Evolutionary conservation across 2,888 invertebrate species (phyloP).

Genomic region (Agriopis marginaria): DNA sequence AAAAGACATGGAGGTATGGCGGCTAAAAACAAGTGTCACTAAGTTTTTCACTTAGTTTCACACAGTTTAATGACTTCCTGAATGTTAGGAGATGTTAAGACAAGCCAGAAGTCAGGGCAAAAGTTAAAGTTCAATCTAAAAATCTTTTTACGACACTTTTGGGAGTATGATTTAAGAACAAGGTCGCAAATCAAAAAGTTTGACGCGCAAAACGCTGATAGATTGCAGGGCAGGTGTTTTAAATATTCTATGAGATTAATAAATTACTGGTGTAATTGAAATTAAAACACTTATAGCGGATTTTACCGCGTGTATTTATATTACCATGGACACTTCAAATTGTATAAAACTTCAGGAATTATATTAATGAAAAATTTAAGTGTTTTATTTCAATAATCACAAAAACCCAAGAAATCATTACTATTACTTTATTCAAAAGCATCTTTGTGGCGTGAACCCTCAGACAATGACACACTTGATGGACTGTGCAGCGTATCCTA

Average conservation of each 20-base stretch:
- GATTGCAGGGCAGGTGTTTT: constrained; percentile 18
- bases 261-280: neutral
- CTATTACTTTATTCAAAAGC: too few relatives aligned
- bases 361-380: neutral
- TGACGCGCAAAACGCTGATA: constrained; percentile 35
- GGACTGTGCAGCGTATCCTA: too few relatives aligned
- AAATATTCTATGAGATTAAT: constrained; percentile 2
- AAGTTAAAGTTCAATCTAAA: constrained; percentile 42
- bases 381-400: too few relatives aligned
- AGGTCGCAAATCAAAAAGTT: constrained; percentile 45
- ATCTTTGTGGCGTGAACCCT: too few relatives aligned
- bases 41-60: constrained; percentile 54
- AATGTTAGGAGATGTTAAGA: constrained; percentile 36
- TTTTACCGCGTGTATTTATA: neutral
- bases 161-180: constrained; percentile 30
- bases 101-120: constrained; percentile 35
- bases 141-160: constrained; percentile 41
- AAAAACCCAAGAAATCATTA: too few relatives aligned
- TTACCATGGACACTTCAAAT: neutral
- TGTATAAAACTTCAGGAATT: neutral
- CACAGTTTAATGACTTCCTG: constrained; percentile 53
- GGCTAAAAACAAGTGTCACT: constrained; percentile 19
- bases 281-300: too few relatives aligned
- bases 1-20: neutral
- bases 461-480: too few relatives aligned